Conservation (phyloP, 2,797 vertebrate species). For the Danionella dracula region DNA sequence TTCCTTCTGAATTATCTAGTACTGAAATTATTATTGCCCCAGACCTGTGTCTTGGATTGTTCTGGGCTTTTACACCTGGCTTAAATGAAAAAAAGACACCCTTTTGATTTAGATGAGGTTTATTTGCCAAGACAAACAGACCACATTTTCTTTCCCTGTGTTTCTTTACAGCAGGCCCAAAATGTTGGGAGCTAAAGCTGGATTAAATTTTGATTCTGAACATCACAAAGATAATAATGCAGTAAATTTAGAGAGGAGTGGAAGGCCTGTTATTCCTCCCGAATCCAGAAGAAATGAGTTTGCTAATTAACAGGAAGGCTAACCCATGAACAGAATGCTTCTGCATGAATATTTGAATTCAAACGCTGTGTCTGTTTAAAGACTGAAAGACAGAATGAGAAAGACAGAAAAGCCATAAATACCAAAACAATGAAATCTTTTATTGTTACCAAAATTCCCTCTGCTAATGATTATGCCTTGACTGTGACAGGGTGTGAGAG, state of each 20-base stretch:
- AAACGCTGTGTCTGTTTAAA: too few species aligned
- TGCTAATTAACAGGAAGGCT: conserved; percentile 45
- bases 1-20: conserved; percentile 3
- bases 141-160: conserved; percentile 25
- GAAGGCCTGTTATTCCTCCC: conserved; percentile 40
- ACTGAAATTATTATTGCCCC: background rate
- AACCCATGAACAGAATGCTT: too few species aligned
- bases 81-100: conserved; percentile 36
- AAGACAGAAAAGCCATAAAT: too few species aligned
- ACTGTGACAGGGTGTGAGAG: too few species aligned
- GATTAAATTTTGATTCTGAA: conserved; percentile 32
- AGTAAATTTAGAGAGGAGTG: conserved; percentile 36
- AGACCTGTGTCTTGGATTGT: background rate
- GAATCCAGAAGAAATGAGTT: conserved; percentile 46
- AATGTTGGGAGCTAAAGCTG: conserved; percentile 8
- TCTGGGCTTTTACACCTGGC: conserved; percentile 27
- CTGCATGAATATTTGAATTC: too few species aligned
- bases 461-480: too few species aligned
- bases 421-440: too few species aligned
- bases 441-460: too few species aligned
- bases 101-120: conserved; percentile 20
- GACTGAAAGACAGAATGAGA: too few species aligned
- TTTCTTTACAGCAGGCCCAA: conserved; percentile 11
- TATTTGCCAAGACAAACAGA: conserved; percentile 43
- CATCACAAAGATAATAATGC: conserved; percentile 16